A percentile compares a stretch with the other conserved stretches of the same genome.
phyloP scores from a whole-genome alignment of 1,140 invertebrate genomes.

The Dolichoris vasculosae region DNA sequence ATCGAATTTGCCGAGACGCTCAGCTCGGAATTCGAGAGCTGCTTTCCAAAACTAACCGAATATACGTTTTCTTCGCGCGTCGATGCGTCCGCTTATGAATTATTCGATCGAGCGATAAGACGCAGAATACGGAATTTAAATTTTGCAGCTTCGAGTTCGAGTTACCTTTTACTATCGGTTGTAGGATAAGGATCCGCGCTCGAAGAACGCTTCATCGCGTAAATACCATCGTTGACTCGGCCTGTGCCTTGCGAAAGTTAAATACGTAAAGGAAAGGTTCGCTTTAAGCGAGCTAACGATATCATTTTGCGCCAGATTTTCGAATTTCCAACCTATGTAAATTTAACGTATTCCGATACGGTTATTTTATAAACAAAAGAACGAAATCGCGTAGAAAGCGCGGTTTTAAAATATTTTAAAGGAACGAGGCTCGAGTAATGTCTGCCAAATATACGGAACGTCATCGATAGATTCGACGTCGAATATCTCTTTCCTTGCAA shows the following conservation, averaged over 20 bases:
- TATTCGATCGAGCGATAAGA: background rate
- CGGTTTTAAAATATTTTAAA: background rate
- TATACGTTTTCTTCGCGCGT: too few species aligned
- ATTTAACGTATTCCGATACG: background rate
- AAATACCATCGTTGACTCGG: background rate
- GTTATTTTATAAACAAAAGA: background rate
- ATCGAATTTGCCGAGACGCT: background rate
- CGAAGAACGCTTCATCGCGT: too few species aligned
- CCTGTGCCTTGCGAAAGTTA: background rate
- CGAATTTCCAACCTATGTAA: background rate
- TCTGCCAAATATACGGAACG: background rate
- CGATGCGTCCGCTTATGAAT: too few species aligned
- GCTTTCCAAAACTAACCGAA: too few species aligned
- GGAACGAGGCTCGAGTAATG: background rate
- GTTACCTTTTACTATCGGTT: background rate
- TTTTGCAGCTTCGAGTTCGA: background rate
- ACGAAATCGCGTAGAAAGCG: conserved; percentile 23
- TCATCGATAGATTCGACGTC: background rate
- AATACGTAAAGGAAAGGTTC: background rate
- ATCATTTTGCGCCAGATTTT: background rate
- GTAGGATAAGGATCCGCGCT: too few species aligned
- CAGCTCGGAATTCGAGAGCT: background rate
- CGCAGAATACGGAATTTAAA: background rate
- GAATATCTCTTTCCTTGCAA: background rate
- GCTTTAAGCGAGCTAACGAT: background rate